Evolutionary conservation across 2,888 invertebrate species (phyloP), one percentile per base, ranked within the genome.

Genomic region (Homarus gammarus): DNA sequence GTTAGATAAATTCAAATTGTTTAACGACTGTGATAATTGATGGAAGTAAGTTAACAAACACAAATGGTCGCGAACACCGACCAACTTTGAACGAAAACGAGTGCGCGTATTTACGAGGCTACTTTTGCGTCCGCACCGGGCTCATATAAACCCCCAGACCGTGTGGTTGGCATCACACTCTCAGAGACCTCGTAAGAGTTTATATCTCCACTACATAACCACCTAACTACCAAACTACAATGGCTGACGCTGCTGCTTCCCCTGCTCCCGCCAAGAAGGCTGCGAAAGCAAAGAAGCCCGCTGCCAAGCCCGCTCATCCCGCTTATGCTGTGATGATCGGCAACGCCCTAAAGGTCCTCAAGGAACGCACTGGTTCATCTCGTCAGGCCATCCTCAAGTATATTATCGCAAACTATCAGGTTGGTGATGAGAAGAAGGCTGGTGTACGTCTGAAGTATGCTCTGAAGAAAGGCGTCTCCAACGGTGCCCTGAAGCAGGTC

Each of bases 401-500:
- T 61, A 89, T 89, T 84, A 61, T 79, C 22, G 84, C 89, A 15
- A 70, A 68, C 72, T 84, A 89, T 73, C 79, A 78, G 72, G 84
- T 89, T n/a, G 89, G 89, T 22, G 89, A 89, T 31, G 89, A 89
- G 79, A 89, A 89, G 84, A 89, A 84, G 84, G 89, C 89, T 84
- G 89, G 79, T n/a, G 61, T 38, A 49, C 68, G 89, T 12, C 79
- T 89, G 15, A 89, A 89, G 79, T 44, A 84, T 15, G 89, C 89
- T 10, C 73, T 89, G 79, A 89, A 89, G 89, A 89, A 89, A 81
- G 79, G 79, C 3, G 89, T 89, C 8, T 6, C 70, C 10, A 56
- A 61, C 33, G 89, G 89, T 56, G 84, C 89, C 44, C 61, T 89
- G 31, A 89, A 89, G 79, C 89, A 89, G 44, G 89, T 89, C 33